phyloP scores from a whole-genome alignment of 2,797 vertebrate species.

The Diglossa cyanea region DNA sequence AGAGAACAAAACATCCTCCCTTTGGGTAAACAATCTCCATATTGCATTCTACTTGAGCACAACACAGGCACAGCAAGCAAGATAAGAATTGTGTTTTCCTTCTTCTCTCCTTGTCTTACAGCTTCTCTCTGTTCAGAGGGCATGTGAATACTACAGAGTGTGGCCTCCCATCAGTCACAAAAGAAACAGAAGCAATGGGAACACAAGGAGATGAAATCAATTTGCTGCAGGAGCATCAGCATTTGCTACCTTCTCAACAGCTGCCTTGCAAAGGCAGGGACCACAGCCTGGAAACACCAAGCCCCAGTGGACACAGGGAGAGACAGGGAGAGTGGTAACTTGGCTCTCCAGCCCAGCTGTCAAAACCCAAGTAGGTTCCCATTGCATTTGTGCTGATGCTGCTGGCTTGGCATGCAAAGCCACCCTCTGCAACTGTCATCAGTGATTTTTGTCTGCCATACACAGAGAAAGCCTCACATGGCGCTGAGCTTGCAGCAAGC shows the following conservation, averaged over 20 bases:
- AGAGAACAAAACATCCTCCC: too few relatives aligned
- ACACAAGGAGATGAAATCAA: neutral
- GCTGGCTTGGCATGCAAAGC: neutral
- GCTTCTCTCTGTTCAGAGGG: too few relatives aligned
- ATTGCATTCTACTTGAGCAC: too few relatives aligned
- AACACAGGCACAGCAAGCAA: too few relatives aligned
- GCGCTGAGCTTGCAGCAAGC: neutral
- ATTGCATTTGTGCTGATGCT: neutral
- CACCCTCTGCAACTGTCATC: neutral
- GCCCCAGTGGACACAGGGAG: rapidly evolving
- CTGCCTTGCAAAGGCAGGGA: neutral
- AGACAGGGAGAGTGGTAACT: neutral
- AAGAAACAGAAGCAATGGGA: neutral
- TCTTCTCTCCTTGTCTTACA: too few relatives aligned
- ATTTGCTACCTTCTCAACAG: neutral
- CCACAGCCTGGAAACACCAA: neutral
- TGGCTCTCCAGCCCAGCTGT: neutral
- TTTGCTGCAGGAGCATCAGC: neutral
- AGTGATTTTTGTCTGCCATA: neutral
- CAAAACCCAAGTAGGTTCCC: neutral
- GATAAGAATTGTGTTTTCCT: too few relatives aligned
- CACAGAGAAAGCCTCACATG: neutral
- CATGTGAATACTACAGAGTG: neutral
- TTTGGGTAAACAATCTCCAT: too few relatives aligned
- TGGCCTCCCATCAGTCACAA: neutral